These are phyloP conservation scores for Apamea epomidion DNA, from an alignment of 2,888 invertebrate genomes.

Conservation along the genomic window DNA sequence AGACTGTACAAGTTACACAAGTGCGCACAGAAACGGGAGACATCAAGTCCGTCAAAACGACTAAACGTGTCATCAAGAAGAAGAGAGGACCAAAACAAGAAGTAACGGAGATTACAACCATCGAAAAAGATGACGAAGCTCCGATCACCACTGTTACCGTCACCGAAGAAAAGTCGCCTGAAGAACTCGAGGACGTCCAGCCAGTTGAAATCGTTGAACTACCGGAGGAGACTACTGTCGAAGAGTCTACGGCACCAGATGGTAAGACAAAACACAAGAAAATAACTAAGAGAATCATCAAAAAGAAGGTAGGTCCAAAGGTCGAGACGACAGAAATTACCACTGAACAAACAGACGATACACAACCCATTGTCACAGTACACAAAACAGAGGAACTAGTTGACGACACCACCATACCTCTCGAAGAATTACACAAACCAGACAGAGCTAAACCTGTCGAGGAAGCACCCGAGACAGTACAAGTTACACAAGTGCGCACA, in stretches of 20 bases:
- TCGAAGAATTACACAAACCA: neutral
- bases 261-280: neutral
- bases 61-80: neutral
- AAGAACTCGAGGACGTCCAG: too few relatives aligned
- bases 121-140: neutral
- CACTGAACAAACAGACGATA: neutral
- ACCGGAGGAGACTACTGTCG: neutral
- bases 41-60: slow-evolving; percentile 67
- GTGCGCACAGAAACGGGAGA: slow-evolving; percentile 72
- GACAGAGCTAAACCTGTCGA: neutral
- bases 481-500: neutral
- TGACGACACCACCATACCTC: neutral
- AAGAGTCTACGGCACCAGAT: neutral
- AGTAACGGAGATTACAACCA: neutral
- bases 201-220: neutral
- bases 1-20: slow-evolving; percentile 36
- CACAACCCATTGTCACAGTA: neutral
- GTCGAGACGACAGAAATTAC: neutral
- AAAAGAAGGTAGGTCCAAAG: slow-evolving; percentile 3
- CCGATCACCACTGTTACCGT: neutral
- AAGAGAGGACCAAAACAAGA: neutral
- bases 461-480: neutral
- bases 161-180: neutral
- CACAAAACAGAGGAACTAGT: neutral
- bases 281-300: neutral